Percentiles rank a stretch among this genome's conserved stretches.
Evolutionary conservation across 1,140 invertebrate species (phyloP).

Genomic region (Thaumetopoea pityocampa): DNA sequence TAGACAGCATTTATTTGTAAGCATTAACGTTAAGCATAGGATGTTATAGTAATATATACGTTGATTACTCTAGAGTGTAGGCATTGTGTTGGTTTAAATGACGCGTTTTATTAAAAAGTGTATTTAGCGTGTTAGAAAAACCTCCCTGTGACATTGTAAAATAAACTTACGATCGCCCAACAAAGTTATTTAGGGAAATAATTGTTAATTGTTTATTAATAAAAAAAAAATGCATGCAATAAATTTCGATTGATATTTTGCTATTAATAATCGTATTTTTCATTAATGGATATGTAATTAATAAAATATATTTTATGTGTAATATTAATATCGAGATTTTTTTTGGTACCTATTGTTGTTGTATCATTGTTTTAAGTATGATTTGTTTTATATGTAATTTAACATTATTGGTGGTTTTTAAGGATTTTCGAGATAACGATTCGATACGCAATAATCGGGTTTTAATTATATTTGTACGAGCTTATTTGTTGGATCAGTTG

Average conservation of each 20-base stretch:
- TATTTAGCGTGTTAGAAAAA: slow-evolving; percentile 24
- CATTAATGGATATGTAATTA: slow-evolving; percentile 27
- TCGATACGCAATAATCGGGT: slow-evolving; percentile 46
- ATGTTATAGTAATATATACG: slow-evolving; percentile 75
- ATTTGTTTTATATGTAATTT: slow-evolving; percentile 37
- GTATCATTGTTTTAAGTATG: slow-evolving; percentile 51
- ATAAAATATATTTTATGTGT: slow-evolving; percentile 48
- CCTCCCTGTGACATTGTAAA: slow-evolving; percentile 46
- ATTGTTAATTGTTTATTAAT: slow-evolving; percentile 52
- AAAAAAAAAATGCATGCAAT: slow-evolving; percentile 64
- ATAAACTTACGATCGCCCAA: slow-evolving; percentile 44
- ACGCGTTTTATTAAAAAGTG: slow-evolving; percentile 38
- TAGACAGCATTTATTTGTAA: slow-evolving; percentile 68
- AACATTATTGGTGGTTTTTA: slow-evolving; percentile 45
- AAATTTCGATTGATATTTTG: slow-evolving; percentile 68
- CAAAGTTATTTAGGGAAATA: slow-evolving; percentile 51
- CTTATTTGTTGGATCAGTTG: slow-evolving; percentile 17
- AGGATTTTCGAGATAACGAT: slow-evolving; percentile 35
- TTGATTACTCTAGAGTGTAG: slow-evolving; percentile 70
- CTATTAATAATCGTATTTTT: slow-evolving; percentile 51
- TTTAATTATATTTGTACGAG: slow-evolving; percentile 26
- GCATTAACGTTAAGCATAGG: slow-evolving; percentile 59
- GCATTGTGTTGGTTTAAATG: slow-evolving; percentile 52
- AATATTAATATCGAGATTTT: slow-evolving; percentile 34
- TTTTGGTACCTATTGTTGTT: no score